Conservation (phyloP, 2,888 invertebrate genomes). For the Macaria notata region DNA sequence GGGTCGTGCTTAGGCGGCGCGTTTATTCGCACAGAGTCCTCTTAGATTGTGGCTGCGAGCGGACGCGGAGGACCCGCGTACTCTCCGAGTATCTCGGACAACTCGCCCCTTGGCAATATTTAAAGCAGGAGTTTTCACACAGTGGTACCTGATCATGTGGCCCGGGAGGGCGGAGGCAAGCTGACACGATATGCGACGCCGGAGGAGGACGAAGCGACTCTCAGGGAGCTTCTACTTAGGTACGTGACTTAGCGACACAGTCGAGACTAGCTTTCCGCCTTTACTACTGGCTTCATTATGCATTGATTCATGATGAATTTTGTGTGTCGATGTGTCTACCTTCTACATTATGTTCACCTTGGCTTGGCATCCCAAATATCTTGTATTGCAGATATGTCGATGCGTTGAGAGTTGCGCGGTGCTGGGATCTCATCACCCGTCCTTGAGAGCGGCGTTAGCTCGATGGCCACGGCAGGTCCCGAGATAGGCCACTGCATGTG, state of each 20-base stretch:
- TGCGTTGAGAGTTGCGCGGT: slow-evolving; percentile 54
- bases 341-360: slow-evolving; percentile 54
- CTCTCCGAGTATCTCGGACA: slow-evolving; percentile 4
- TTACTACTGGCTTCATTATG: slow-evolving; percentile 68
- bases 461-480: slow-evolving; percentile 61
- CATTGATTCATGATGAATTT: slow-evolving; percentile 51
- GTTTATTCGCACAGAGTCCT: no score
- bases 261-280: slow-evolving; percentile 67
- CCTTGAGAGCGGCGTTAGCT: slow-evolving; percentile 63
- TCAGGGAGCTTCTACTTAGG: slow-evolving; percentile 97
- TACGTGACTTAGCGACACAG: slow-evolving; percentile 77
- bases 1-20: no score
- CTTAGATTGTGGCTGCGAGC: no score
- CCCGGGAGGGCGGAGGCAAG: slow-evolving; percentile 82
- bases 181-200: slow-evolving; percentile 91
- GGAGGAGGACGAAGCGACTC: slow-evolving; percentile 96
- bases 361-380: slow-evolving; percentile 77
- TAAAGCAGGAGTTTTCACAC: slow-evolving; percentile 75
- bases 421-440: slow-evolving; percentile 51
- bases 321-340: slow-evolving; percentile 41
- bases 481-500: slow-evolving; percentile 55
- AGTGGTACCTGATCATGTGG: slow-evolving; percentile 81
- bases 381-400: slow-evolving; percentile 71
- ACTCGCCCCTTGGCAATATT: slow-evolving; percentile 38
- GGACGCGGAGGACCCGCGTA: no score